Base-by-base conservation (phyloP, 2,113 vertebrate species). In the Hyaena hyaena region DNA sequence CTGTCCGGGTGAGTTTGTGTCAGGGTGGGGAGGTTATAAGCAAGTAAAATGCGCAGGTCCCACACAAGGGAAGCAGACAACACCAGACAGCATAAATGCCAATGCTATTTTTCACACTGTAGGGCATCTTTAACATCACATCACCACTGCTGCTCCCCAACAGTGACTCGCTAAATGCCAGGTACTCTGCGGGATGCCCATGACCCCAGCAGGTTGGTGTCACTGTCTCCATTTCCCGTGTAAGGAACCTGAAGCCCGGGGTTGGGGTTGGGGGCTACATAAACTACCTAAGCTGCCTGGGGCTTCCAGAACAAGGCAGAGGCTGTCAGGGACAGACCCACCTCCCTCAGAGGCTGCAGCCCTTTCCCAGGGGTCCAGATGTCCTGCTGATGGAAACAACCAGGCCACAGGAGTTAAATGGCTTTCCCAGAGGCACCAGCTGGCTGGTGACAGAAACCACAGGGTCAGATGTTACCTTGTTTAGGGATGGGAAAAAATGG, bases 101-200 rank as follows among this genome's bases (percentile, higher is more conserved):
- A 94, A 82, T 88, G 96, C 86, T 74, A 82, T 77, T 73, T 43
- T 91, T 93, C 85, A 90, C 74, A 83, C 77, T 31, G 4, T 16
- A 21, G 39, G 83, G 83, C 35, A 43, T 79, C 73, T 50, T 45
- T 21, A 76, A 86, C 12, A 10, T 89, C 89, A 45, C 10, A 80
- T 69, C 86, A 66, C 65, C 21, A 53, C 24, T 24, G 65, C 92
- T 28, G 31, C 97, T 93, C 4, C 48, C 65, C 10, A 61, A 24
- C 58, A 61, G 21, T 7, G 17, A 82, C 53, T 63, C 26, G 69
- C 61, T 7, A 66, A 39, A 43, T 4, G 39, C 48, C 53, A n/a
- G 79, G 43, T 28, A 6, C 74, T 80, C 81, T 55, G 45, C 90
- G 35, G 71, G 90, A 16, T 4, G 21, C 65, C 39, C 50, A 17